phyloP scores from a whole-genome alignment of 2,797 vertebrate species.

The Ctenosaura bakeri region DNA sequence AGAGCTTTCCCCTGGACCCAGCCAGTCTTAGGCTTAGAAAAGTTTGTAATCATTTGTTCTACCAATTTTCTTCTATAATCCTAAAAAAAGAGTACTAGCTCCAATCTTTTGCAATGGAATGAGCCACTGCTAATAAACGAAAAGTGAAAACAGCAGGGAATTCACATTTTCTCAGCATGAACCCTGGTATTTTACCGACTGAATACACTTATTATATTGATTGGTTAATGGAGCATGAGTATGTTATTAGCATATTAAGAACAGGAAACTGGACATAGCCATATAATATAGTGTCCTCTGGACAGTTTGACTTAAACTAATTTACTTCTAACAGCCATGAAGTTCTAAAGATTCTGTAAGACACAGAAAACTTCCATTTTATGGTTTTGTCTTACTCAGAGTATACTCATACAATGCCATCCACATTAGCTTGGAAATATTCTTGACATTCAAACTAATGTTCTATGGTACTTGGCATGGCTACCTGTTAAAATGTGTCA shows the following conservation, averaged over 20 bases:
- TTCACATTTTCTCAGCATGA: constrained; percentile 39
- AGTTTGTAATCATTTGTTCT: not conserved
- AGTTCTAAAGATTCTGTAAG: not conserved
- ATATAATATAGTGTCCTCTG: not conserved
- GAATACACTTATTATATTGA: constrained; percentile 41
- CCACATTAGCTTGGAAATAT: not conserved
- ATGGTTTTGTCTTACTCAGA: not conserved
- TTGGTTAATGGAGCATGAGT: constrained; percentile 40
- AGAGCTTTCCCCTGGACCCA: too few relatives aligned
- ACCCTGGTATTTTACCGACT: constrained; percentile 38
- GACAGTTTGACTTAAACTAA: not conserved
- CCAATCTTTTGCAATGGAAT: constrained; percentile 20
- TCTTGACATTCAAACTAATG: not conserved
- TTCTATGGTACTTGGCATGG: not conserved
- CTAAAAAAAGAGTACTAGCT: not conserved
- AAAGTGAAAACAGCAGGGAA: constrained; percentile 43
- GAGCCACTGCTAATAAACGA: constrained; percentile 35
- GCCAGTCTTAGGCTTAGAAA: not conserved
- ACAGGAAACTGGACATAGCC: constrained; percentile 10
- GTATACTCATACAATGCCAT: not conserved
- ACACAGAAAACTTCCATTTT: not conserved
- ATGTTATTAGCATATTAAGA: constrained; percentile 16
- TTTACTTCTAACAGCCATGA: not conserved
- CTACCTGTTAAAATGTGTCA: not conserved
- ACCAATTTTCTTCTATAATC: not conserved